Evolutionary conservation across 2,888 invertebrate genomes (phyloP).

Genomic region (Trichogramma dendrolimi): DNA sequence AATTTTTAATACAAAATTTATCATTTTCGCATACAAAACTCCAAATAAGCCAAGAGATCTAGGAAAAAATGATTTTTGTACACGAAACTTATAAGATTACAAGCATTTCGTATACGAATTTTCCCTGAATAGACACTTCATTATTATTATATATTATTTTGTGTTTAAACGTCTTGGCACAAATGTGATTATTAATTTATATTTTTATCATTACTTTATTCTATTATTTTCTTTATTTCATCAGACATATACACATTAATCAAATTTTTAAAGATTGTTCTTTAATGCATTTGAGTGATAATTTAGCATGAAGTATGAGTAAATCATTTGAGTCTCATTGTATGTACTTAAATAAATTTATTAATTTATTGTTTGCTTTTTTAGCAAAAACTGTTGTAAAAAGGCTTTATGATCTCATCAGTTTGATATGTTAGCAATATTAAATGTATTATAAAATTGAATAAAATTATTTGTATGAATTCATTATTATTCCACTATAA

Average conservation of each 20-base stretch:
- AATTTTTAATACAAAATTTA: too few species aligned
- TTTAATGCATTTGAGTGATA: background rate
- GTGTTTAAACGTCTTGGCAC: too few species aligned
- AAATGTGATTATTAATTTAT: background rate
- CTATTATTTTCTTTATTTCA: slow-evolving; percentile 11
- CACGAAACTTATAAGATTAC: too few species aligned
- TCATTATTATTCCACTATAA: slow-evolving; percentile 14
- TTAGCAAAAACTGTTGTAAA: slow-evolving; percentile 14
- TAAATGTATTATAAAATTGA: slow-evolving; percentile 12
- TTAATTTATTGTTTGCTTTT: slow-evolving; percentile 1
- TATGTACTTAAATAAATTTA: slow-evolving; percentile 1
- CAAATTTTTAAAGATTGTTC: slow-evolving; percentile 16
- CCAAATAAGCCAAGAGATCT: too few species aligned
- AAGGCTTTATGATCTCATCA: slow-evolving; percentile 14
- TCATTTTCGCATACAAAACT: too few species aligned
- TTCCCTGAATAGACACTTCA: too few species aligned
- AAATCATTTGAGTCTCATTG: background rate
- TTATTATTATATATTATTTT: too few species aligned
- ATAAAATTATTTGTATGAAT: slow-evolving; percentile 11
- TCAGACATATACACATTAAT: background rate
- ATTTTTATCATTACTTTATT: slow-evolving; percentile 25
- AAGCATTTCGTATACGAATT: too few species aligned
- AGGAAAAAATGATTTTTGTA: too few species aligned
- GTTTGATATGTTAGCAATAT: slow-evolving; percentile 5
- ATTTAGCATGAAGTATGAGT: slow-evolving; percentile 1